These are phyloP conservation scores for Cyclophora albipunctata DNA, from an alignment of 2,888 invertebrate genomes.

Conservation along the genomic window DNA sequence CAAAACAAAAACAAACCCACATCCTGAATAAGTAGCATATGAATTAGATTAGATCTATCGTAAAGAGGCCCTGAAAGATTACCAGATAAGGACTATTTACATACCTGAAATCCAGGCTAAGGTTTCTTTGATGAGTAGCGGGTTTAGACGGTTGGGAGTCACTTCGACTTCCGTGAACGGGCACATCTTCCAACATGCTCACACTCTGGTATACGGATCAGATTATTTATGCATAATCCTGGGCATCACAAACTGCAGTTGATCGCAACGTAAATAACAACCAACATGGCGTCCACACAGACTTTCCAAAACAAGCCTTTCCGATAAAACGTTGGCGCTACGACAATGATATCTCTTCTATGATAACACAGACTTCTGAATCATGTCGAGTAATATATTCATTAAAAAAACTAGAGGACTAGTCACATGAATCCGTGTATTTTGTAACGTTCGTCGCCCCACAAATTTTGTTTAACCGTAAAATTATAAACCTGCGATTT, in stretches of 20 bases:
- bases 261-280: conserved; percentile 67
- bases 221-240: conserved; percentile 54
- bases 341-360: conserved; percentile 5
- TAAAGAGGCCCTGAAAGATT: too few relatives aligned
- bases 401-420: too few relatives aligned
- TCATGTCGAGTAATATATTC: too few relatives aligned
- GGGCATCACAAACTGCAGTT: conserved; percentile 27
- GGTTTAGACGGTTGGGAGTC: conserved; percentile 52
- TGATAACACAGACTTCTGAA: too few relatives aligned
- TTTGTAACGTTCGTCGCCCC: too few relatives aligned
- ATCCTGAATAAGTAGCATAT: too few relatives aligned
- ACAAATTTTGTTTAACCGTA: too few relatives aligned
- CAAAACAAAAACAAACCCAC: too few relatives aligned
- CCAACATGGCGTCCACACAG: conserved; percentile 58
- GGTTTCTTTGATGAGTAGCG: conserved; percentile 86
- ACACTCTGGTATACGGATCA: conserved; percentile 46
- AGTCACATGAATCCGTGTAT: too few relatives aligned
- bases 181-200: conserved; percentile 75
- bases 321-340: conserved; percentile 1
- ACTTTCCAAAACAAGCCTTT: conserved; percentile 14
- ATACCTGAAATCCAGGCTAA: conserved; percentile 92
- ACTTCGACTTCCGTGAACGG: conserved; percentile 65
- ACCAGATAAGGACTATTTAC: conserved; percentile 17
- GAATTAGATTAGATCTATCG: too few relatives aligned
- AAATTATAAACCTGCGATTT: too few relatives aligned